phyloP scores from a whole-genome alignment of 37 sponge, comb jelly and placozoan species.

The Ephydatia muelleri region DNA sequence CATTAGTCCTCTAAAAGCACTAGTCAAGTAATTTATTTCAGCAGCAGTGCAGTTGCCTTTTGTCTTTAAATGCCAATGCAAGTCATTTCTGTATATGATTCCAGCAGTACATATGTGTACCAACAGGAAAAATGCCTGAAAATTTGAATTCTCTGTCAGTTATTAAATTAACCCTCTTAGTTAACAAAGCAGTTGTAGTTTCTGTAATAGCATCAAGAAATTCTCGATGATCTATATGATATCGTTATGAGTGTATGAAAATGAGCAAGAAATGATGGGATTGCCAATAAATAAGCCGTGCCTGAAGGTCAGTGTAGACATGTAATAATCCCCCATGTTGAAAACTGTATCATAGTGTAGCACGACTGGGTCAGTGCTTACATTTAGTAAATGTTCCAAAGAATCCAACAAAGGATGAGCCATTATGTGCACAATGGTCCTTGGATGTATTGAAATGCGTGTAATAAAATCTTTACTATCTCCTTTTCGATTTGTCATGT shows the following conservation, averaged over 20 bases:
- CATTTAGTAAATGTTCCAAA: no score
- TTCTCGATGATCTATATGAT: slow-evolving; percentile 7
- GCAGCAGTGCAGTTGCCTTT: slow-evolving; percentile 10
- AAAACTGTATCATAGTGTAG: no score
- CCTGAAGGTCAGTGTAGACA: no score
- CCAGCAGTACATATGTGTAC: slow-evolving; percentile 1
- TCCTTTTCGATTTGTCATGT: no score
- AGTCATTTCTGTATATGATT: slow-evolving; percentile 7
- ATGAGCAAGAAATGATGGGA: slow-evolving; percentile 7
- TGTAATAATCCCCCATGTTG: no score
- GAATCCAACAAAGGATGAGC: no score
- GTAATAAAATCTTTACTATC: no score
- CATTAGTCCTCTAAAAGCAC: slow-evolving; percentile 2
- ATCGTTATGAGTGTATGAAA: background rate
- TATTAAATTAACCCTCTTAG: slow-evolving; percentile 7
- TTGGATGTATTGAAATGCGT: no score
- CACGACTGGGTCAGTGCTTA: no score
- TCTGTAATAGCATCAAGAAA: no score
- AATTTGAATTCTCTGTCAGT: slow-evolving; percentile 31
- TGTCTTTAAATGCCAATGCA: slow-evolving; percentile 2
- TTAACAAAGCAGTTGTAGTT: background rate
- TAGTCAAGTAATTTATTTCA: background rate
- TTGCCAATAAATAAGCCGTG: background rate
- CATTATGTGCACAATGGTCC: no score
- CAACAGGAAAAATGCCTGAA: slow-evolving; percentile 8